Evolutionary conservation across 2,113 vertebrate genomes (phyloP), one percentile per base, ranked within the genome.

Genomic region (Callospermophilus lateralis): DNA sequence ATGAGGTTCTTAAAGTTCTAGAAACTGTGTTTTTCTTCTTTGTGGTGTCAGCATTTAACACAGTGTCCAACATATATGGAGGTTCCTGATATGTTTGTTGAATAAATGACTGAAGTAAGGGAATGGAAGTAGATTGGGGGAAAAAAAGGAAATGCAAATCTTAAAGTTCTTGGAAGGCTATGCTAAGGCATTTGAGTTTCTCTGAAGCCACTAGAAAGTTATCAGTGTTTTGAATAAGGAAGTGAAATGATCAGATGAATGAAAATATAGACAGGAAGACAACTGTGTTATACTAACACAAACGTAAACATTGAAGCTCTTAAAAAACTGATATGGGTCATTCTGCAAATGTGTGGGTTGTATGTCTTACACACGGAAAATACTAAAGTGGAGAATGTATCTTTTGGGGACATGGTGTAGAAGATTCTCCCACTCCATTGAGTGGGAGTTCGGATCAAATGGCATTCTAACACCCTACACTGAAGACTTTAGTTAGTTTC

Each of bases 101-200:
- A 70, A 39, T 84, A 78, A 74, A 26, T 92, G 34, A 9, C 58
- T 97, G 51, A 78, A 96, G n/a, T 48, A 53, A 80, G 63, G 48
- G 70, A 93, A 48, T 51, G 16, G 53, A 95, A 81, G 3, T 90
- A 93, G 65, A 37, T 77, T 65, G 77, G 80, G 12, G 34, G 93
- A 6, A 32, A 76, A 90, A 68, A 53, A 61, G 19, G 53, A 87
- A 63, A 51, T 6, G 16, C 55, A 85, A 51, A 77, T 51, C 4
- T 19, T 34, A 76, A 65, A 45, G 19, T 28, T 87, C 48, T 76
- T 76, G 70, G 79, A 39, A 84, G 67, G 13, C 16, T 26, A 6
- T n/a, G 45, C 6, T 88, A n/a, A 93, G 10, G n/a, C 30, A 37
- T 22, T 72, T 79, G 70, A 15, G 45, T 95, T 70, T 68, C 42